Evolutionary conservation across 2,888 invertebrate species (phyloP).

Genomic region (Hydriomena furcata): DNA sequence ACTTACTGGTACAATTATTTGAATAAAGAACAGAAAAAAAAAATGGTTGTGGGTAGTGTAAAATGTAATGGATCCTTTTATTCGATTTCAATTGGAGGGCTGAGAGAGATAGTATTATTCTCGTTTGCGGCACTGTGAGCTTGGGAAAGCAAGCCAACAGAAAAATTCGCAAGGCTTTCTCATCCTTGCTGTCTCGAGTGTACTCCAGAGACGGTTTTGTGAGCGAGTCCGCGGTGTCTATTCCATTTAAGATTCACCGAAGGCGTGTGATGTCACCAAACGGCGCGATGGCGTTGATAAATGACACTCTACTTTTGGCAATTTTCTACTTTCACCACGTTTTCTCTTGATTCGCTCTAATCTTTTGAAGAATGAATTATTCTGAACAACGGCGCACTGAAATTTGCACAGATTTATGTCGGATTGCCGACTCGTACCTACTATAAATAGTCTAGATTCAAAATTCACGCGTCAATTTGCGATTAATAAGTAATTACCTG

Average conservation of each 20-base stretch:
- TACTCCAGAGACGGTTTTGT: constrained; percentile 31
- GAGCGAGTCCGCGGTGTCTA: constrained; percentile 44
- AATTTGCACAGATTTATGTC: constrained; percentile 22
- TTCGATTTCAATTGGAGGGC: too few species aligned
- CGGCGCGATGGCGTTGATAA: constrained; percentile 65
- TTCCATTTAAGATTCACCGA: constrained; percentile 57
- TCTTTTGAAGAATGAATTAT: constrained; percentile 49
- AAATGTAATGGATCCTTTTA: too few species aligned
- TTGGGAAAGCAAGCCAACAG: too few species aligned
- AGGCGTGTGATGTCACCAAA: constrained; percentile 58
- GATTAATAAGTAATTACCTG: constrained; percentile 12
- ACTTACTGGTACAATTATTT: too few species aligned
- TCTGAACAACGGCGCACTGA: constrained; percentile 22
- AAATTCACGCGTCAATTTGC: not conserved
- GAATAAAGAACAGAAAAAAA: too few species aligned
- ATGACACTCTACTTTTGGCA: constrained; percentile 61
- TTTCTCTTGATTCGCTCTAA: constrained; percentile 52
- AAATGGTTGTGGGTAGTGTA: too few species aligned
- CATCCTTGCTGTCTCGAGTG: not conserved
- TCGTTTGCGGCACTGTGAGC: too few species aligned
- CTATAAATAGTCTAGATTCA: constrained; percentile 4
- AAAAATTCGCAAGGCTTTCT: too few species aligned
- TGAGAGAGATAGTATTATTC: too few species aligned
- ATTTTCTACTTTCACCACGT: constrained; percentile 62
- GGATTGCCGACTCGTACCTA: not conserved